Percentiles rank a stretch among this genome's conserved stretches.
phyloP scores from a whole-genome alignment of 2,113 vertebrate species.

The Crypturellus undulatus region DNA sequence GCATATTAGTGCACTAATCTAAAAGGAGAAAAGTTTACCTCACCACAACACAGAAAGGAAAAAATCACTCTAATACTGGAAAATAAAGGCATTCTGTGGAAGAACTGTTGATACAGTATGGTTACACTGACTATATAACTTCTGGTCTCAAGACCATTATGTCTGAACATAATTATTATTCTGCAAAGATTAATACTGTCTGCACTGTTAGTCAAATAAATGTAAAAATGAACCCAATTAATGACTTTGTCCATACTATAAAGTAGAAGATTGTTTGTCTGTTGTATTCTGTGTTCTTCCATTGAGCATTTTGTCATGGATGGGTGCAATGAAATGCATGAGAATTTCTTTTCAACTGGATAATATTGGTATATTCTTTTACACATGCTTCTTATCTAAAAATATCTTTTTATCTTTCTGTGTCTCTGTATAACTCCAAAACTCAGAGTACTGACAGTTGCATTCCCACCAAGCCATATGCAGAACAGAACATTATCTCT shows the following conservation, averaged over 20 bases:
- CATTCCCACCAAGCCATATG: neutral
- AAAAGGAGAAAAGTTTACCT: constrained; percentile 50
- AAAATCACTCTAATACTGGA: constrained; percentile 25
- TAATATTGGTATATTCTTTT: accelerated
- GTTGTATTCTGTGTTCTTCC: neutral
- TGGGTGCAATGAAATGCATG: neutral
- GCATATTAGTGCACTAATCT: neutral
- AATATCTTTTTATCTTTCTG: neutral
- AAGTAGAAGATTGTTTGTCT: neutral
- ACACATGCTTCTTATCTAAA: neutral
- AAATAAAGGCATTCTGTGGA: constrained; percentile 7
- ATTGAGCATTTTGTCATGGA: neutral
- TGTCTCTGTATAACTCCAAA: neutral
- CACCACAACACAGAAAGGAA: neutral
- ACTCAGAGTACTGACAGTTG: neutral
- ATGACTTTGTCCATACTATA: neutral
- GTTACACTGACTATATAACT: neutral
- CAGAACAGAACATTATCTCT: neutral
- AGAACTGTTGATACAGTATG: neutral
- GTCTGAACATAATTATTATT: neutral
- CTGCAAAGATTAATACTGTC: neutral
- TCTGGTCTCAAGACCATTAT: neutral
- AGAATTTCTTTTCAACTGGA: neutral
- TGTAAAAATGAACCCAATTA: neutral
- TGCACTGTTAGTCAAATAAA: constrained; percentile 10